Evolutionary conservation across 2,113 vertebrate species (phyloP).

Genomic region (Tenrec ecaudatus): DNA sequence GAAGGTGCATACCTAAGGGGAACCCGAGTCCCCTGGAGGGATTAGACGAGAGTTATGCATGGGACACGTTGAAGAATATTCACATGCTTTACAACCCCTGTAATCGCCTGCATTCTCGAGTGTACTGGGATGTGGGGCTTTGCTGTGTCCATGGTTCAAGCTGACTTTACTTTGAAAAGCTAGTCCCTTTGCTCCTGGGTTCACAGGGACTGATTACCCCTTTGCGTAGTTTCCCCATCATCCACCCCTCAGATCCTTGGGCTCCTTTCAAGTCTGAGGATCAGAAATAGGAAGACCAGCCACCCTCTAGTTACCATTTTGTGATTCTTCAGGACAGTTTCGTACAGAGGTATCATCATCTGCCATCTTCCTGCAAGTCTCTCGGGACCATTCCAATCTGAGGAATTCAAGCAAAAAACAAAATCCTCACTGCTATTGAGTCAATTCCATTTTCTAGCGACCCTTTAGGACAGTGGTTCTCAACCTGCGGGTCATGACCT

Average conservation of each 20-base stretch:
- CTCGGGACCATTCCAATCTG: not conserved
- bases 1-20: not conserved
- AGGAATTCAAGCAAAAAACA: not conserved
- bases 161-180: not conserved
- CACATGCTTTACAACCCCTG: not conserved
- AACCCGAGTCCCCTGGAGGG: not conserved
- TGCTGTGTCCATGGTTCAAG: not conserved
- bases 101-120: not conserved
- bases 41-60: constrained; percentile 19
- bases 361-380: not conserved
- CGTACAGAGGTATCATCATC: not conserved
- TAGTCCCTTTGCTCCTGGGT: not conserved
- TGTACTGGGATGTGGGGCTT: not conserved
- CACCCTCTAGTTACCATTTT: not conserved
- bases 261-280: not conserved
- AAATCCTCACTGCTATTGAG: too few species aligned
- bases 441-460: too few species aligned
- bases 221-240: not conserved
- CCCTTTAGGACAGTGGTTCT: too few species aligned
- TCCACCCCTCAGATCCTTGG: not conserved
- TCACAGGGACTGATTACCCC: not conserved
- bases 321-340: not conserved
- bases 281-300: not conserved
- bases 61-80: not conserved
- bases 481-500: too few species aligned